Evolutionary conservation across 2,888 invertebrate genomes (phyloP), one percentile per base, ranked within the genome.

Genomic region (Siphlonurus alternatus): DNA sequence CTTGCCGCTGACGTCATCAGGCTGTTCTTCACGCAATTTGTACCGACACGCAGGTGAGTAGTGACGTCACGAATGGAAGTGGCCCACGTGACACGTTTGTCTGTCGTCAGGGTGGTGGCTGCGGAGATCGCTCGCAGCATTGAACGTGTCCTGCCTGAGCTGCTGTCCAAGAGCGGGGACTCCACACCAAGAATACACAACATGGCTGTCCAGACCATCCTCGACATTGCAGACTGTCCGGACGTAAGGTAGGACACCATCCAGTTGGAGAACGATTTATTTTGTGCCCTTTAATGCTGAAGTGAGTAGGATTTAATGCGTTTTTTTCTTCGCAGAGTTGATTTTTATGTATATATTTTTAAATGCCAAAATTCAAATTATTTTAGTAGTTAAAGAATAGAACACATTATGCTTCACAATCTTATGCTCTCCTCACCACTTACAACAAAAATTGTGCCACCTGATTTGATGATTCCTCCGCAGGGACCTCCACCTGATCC

Each of bases 181-280:
- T 89, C 91, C 0, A 90, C 91, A 0, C 87, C 91, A 0, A 80
- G 93, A 24, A 86, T 91, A 63, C 90, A 92, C 73, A 90, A 90
- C 67, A 85, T 92, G 71, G 92, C 92, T 0, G 89, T 89, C 67
- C 90, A 92, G 72, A 91, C 91, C 1, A 89, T 92, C 66, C 80
- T 92, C 24, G 89, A 89, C 66, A 87, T 93, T 73, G 90, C 90
- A 0, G 88, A 89, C 69, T 88, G 89, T 71, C 85, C 87, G 24
- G 86, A 85, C 72, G 89, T 91, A 65, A 83, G 85, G 85, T 84
- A 69, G 69, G 71, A 61, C n/a, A n/a, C n/a, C n/a, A n/a, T n/a
- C n/a, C n/a, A 59, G 23, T 25, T 2, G 63, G n/a, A 19, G 53
- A n/a, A 18, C 18, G 53, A 19, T n/a, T n/a, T n/a, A n/a, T n/a